Evolutionary conservation across 2,888 invertebrate species (phyloP).

Genomic region (Xanthorhoe spadicearia): DNA sequence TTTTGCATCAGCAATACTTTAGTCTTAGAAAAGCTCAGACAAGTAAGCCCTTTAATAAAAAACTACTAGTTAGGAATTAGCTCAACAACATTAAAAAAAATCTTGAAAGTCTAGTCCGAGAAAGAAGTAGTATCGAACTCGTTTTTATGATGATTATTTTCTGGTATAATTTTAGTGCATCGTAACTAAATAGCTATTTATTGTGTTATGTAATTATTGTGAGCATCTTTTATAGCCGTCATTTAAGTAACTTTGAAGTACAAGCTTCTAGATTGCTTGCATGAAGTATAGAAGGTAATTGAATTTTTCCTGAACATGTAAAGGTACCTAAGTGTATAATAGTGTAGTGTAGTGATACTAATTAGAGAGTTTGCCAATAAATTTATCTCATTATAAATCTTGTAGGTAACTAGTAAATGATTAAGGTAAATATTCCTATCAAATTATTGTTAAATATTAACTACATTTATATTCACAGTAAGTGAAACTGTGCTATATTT

Average conservation of each 20-base stretch:
- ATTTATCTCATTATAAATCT: not conserved
- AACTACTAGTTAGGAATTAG: not conserved
- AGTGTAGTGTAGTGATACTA: slow-evolving; percentile 3
- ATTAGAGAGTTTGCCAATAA: slow-evolving; percentile 11
- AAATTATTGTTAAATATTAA: not conserved
- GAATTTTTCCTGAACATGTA: slow-evolving; percentile 21
- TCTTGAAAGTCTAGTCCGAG: not conserved
- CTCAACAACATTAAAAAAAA: not conserved
- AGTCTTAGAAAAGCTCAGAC: slow-evolving; percentile 3
- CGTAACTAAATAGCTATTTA: slow-evolving; percentile 54
- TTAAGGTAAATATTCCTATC: not conserved
- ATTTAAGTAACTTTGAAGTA: slow-evolving; percentile 46
- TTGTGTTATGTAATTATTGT: slow-evolving; percentile 38
- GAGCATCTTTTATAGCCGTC: slow-evolving; percentile 53
- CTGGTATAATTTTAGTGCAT: slow-evolving; percentile 29
- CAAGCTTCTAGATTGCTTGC: slow-evolving; percentile 39
- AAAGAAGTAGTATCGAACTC: not conserved
- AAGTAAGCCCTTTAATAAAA: slow-evolving; percentile 4
- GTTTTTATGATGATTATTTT: slow-evolving; percentile 16
- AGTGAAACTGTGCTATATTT: not conserved
- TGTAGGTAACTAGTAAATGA: not conserved
- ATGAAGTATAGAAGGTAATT: slow-evolving; percentile 47
- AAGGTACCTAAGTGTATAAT: slow-evolving; percentile 1
- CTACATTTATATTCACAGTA: not conserved
- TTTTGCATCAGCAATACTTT: slow-evolving; percentile 50